These are phyloP conservation scores for Leptestheria dahalacensis DNA, from an alignment of 1,140 invertebrate genomes.

Conservation along the genomic window DNA sequence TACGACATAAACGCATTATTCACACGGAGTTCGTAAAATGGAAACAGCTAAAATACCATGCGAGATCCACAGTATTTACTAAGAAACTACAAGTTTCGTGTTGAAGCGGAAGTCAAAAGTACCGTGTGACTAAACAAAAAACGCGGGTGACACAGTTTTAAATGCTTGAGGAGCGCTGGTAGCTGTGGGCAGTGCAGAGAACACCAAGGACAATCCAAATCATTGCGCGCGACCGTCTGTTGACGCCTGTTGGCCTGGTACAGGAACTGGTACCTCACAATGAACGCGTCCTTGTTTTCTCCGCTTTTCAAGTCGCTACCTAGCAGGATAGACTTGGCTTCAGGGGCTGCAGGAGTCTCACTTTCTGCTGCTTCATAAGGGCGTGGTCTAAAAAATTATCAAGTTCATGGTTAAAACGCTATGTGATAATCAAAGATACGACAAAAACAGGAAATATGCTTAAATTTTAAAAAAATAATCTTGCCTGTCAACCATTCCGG, in stretches of 20 bases:
- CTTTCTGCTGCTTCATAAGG: background rate
- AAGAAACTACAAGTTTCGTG: too few species aligned
- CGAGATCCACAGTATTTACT: too few species aligned
- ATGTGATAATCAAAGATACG: background rate
- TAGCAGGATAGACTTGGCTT: too few species aligned
- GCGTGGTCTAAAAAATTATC: constrained; percentile 10
- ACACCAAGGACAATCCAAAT: constrained; percentile 89
- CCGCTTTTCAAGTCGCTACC: constrained; percentile 3
- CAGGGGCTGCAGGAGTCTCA: too few species aligned
- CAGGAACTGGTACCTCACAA: constrained; percentile 87
- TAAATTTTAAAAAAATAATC: background rate
- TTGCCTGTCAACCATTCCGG: constrained; percentile 48
- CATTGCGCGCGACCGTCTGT: constrained; percentile 83
- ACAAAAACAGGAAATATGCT: constrained; percentile 8
- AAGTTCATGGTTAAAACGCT: background rate
- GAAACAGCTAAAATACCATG: too few species aligned
- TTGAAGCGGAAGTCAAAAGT: constrained; percentile 29
- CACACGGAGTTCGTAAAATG: too few species aligned
- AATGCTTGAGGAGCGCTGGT: constrained; percentile 79
- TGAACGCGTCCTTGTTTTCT: constrained; percentile 16
- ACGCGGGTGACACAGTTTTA: constrained; percentile 81
- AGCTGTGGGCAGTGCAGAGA: constrained; percentile 71
- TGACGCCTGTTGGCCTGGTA: constrained; percentile 89
- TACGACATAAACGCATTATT: too few species aligned
- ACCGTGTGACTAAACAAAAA: constrained; percentile 86